These are phyloP conservation scores for Tenthredo amoena DNA, from an alignment of 2,888 invertebrate genomes.

Conservation along the genomic window DNA sequence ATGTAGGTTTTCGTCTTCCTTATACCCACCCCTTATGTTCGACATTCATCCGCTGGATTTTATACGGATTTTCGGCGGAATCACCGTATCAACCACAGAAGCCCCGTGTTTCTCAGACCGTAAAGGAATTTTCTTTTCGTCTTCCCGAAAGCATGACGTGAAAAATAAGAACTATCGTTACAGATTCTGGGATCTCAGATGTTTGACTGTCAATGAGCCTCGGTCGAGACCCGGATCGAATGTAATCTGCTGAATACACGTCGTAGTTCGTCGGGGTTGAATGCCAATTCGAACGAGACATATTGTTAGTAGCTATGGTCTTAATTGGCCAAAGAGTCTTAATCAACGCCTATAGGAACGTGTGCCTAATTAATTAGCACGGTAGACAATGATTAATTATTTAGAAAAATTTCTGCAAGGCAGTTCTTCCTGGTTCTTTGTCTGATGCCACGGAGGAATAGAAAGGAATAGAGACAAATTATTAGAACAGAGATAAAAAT, in stretches of 20 bases:
- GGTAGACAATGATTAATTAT: constrained; percentile 71
- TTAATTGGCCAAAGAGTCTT: constrained; percentile 72
- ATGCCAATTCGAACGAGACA: constrained; percentile 57
- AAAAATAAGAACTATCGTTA: not conserved
- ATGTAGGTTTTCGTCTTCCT: not conserved
- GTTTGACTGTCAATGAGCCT: not conserved
- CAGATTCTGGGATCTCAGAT: not conserved
- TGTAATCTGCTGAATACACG: constrained; percentile 13
- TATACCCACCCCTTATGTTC: not conserved
- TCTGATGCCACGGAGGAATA: constrained; percentile 33
- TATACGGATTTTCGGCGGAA: not conserved
- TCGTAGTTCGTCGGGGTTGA: constrained; percentile 17
- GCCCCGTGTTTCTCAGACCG: constrained; percentile 15
- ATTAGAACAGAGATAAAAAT: not conserved
- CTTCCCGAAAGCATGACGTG: not conserved
- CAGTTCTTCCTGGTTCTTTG: constrained; percentile 57
- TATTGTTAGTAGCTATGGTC: constrained; percentile 69
- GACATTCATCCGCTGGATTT: not conserved
- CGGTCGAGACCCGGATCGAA: not conserved
- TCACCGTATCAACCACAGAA: not conserved
- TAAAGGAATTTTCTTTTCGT: not conserved
- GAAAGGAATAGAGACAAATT: not conserved
- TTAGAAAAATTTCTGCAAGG: constrained; percentile 61
- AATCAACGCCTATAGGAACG: constrained; percentile 67
- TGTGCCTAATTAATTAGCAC: constrained; percentile 75